These are phyloP conservation scores for Nymphalis io DNA, from an alignment of 1,140 invertebrate genomes.

Conservation along the genomic window DNA sequence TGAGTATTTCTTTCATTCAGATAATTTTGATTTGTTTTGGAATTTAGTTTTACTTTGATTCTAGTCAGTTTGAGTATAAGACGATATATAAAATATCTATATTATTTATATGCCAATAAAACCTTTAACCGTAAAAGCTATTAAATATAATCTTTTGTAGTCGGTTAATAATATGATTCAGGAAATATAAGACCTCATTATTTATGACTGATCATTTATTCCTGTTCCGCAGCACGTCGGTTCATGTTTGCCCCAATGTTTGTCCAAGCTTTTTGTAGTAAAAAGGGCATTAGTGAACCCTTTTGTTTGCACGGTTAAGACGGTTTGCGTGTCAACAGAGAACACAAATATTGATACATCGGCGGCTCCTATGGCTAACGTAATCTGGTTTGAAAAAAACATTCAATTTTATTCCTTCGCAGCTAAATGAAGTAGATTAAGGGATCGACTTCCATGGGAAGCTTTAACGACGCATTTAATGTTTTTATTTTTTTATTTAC, in stretches of 20 bases:
- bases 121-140: neutral
- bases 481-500: conserved; percentile 10
- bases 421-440: conserved; percentile 34
- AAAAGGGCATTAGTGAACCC: conserved; percentile 79
- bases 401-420: conserved; percentile 46
- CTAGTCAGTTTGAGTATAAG: too few species aligned
- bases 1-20: neutral
- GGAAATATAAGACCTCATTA: conserved; percentile 7
- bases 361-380: conserved; percentile 65
- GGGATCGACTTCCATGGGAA: conserved; percentile 36
- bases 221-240: conserved; percentile 12
- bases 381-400: conserved; percentile 62
- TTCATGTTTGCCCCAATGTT: conserved; percentile 63
- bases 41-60: too few species aligned
- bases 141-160: neutral
- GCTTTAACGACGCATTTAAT: conserved; percentile 39
- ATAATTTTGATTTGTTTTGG: neutral
- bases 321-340: conserved; percentile 74
- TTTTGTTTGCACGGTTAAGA: conserved; percentile 73
- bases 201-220: conserved; percentile 17
- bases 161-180: conserved; percentile 10
- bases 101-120: too few species aligned
- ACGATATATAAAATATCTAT: too few species aligned
- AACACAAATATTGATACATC: conserved; percentile 68
- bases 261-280: conserved; percentile 73